Conservation (phyloP, 2,888 invertebrate species). For the Drosophila kanekoi region DNA sequence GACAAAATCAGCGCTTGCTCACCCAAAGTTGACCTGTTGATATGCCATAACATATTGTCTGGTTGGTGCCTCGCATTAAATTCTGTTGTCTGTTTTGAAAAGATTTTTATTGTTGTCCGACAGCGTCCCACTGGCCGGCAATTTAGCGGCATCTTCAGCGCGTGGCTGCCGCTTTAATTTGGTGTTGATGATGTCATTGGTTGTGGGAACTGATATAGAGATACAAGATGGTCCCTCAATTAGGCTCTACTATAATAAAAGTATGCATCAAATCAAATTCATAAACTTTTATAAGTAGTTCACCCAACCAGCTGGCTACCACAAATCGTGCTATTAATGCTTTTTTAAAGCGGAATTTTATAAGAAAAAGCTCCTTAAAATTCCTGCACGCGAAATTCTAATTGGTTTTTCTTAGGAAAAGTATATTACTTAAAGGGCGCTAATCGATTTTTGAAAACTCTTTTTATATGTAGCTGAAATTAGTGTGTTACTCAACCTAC, state of each 20-base stretch:
- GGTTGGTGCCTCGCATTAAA: slow-evolving; percentile 9
- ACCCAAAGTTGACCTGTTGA: slow-evolving; percentile 29
- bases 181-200: slow-evolving; percentile 67
- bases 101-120: slow-evolving; percentile 14
- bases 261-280: background rate
- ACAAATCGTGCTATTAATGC: slow-evolving; percentile 32
- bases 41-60: slow-evolving; percentile 22
- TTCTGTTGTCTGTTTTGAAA: slow-evolving; percentile 15
- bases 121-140: slow-evolving; percentile 50
- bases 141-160: slow-evolving; percentile 47
- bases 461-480: background rate
- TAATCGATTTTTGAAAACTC: slow-evolving; percentile 52
- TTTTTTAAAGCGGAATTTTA: slow-evolving; percentile 3
- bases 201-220: slow-evolving; percentile 26
- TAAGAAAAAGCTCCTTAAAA: slow-evolving; percentile 2
- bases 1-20: slow-evolving; percentile 17
- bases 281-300: background rate
- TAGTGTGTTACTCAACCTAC: slow-evolving; percentile 72
- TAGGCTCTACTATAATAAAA: background rate
- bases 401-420: slow-evolving; percentile 26
- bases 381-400: slow-evolving; percentile 44
- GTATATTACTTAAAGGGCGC: slow-evolving; percentile 4
- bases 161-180: slow-evolving; percentile 56
- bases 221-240: slow-evolving; percentile 13
- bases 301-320: too few relatives aligned